Evolutionary conservation across 2,888 invertebrate species (phyloP), one percentile per base, ranked within the genome.

Genomic region (Syrista parreyssii): DNA sequence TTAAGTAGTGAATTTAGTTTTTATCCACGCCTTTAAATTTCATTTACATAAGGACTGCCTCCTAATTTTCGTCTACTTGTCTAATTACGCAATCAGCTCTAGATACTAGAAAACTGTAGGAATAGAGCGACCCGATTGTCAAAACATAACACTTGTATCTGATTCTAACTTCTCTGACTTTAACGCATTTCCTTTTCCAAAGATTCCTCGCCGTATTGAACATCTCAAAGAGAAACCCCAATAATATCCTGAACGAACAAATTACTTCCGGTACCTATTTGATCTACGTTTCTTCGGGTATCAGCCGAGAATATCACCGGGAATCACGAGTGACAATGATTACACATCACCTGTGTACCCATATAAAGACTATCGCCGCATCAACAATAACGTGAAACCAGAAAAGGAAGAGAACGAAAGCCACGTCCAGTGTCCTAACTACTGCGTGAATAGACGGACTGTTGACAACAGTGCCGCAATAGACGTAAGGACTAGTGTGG

Each of bases 401-500:
- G 85, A 82, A 73, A 84, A 83, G 83, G 82, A 85, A 85, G 84
- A 86, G 82, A 83, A 85, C 82, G 84, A 87, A 82, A 85, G 78
- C 83, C 78, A 83, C 79, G 80, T 80, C 81, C 82, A 80, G 75
- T 84, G 75, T 85, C 83, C 78, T 83, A 85, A 82, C 83, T 85
- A 84, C 83, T 81, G 82, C 82, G 84, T 85, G 82, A 82, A 85
- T 84, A 83, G 82, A 84, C 83, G 84, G 82, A 84, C 83, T 84
- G 79, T 82, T 80, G 82, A 84, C 83, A 85, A 89, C 85, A 87
- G 88, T 89, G 83, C 85, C 88, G 87, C 88, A 86, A 87, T 84
- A 90, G 87, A 90, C 88, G 87, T 89, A 90, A 90, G 89, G 89
- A 88, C 90, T 90, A 90, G 88, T 89, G 87, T 89, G 88, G 89